phyloP scores from a whole-genome alignment of 1,140 invertebrate species.

The Camponotus vicinus region DNA sequence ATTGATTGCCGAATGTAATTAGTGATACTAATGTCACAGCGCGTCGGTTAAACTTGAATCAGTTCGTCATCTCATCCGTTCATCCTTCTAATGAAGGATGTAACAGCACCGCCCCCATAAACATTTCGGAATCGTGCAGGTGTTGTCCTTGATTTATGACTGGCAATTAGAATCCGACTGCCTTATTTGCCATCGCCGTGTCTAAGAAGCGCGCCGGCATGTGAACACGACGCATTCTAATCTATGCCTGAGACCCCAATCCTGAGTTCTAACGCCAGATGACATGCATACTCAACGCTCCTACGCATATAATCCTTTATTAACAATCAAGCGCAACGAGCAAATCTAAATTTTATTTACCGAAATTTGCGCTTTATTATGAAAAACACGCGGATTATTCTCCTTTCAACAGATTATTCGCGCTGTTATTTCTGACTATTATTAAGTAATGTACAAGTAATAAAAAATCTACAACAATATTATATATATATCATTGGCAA shows the following conservation, averaged over 20 bases:
- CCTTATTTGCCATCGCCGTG: conserved; percentile 82
- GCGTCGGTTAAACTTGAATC: conserved; percentile 82
- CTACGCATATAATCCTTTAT: conserved; percentile 35
- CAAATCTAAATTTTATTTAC: conserved; percentile 8
- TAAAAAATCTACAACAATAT: not conserved
- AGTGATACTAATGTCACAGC: conserved; percentile 65
- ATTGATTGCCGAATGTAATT: conserved; percentile 60
- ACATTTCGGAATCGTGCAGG: conserved; percentile 84
- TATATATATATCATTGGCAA: not conserved
- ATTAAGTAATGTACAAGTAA: not conserved
- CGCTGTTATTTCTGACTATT: not conserved
- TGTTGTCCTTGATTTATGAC: conserved; percentile 86
- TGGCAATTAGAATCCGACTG: conserved; percentile 85
- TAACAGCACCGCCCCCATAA: conserved; percentile 82
- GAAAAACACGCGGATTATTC: not conserved
- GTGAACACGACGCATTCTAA: conserved; percentile 84
- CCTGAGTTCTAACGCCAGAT: conserved; percentile 67
- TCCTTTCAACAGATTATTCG: not conserved
- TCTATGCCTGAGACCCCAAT: conserved; percentile 79
- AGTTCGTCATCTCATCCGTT: conserved; percentile 74
- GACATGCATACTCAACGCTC: conserved; percentile 54
- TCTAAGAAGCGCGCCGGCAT: conserved; percentile 80
- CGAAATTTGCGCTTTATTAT: not conserved
- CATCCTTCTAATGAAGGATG: conserved; percentile 79
- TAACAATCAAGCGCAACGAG: conserved; percentile 25